phyloP scores from a whole-genome alignment of 37 sponge, comb jelly and placozoan genomes.

The Beroe ovata region DNA sequence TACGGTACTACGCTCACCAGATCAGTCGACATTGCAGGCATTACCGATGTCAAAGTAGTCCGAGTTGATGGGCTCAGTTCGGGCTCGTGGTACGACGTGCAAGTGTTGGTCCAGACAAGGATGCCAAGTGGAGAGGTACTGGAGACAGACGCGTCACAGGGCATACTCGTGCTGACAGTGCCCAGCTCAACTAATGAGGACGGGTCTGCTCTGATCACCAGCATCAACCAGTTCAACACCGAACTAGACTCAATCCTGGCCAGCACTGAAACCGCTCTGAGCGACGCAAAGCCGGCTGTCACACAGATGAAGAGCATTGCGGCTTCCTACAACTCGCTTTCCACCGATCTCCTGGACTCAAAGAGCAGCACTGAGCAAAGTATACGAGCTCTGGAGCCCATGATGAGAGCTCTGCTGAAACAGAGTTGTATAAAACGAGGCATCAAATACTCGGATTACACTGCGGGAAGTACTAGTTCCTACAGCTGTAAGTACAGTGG shows the following conservation, averaged over 20 bases:
- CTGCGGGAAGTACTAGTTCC: background rate
- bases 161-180: background rate
- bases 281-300: background rate
- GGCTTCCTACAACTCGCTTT: background rate
- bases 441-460: background rate
- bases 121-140: background rate
- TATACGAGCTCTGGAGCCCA: background rate
- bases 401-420: background rate
- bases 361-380: background rate
- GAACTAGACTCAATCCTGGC: background rate
- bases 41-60: background rate
- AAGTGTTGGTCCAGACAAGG: background rate
- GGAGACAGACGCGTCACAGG: background rate
- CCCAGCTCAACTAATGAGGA: background rate
- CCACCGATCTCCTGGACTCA: background rate
- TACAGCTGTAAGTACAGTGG: background rate
- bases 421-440: background rate
- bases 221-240: background rate
- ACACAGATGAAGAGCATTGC: background rate
- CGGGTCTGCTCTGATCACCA: background rate
- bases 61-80: background rate
- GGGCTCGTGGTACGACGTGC: background rate
- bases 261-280: background rate
- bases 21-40: background rate
- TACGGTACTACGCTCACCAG: background rate